Conservation (phyloP, 2,888 invertebrate species). For the Zele albiditarsus region DNA sequence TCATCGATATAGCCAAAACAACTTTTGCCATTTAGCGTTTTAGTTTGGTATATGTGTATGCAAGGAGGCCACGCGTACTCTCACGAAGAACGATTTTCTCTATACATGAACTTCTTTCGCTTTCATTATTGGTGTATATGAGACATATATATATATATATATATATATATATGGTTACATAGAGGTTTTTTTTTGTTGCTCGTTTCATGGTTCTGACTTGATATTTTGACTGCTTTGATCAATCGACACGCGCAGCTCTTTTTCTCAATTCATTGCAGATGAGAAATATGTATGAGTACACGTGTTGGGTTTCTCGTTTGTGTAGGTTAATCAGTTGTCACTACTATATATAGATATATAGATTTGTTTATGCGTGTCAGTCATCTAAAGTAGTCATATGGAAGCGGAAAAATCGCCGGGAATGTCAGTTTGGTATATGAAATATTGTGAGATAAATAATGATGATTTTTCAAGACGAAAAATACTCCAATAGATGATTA, state of each 20-base stretch:
- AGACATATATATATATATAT: not conserved
- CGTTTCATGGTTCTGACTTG: not conserved
- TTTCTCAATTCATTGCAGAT: not conserved
- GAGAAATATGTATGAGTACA: not conserved
- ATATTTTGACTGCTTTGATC: not conserved
- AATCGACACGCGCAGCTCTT: not conserved
- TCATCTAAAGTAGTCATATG: not conserved
- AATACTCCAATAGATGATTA: too few relatives aligned
- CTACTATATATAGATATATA: too few relatives aligned
- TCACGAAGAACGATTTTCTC: not conserved
- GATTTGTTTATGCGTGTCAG: not conserved
- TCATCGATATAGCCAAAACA: constrained; percentile 6
- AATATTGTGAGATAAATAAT: too few relatives aligned
- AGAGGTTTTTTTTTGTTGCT: not conserved
- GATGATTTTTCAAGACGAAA: too few relatives aligned
- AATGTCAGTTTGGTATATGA: not conserved
- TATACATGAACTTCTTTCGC: not conserved
- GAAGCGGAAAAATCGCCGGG: not conserved
- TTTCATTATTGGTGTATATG: not conserved
- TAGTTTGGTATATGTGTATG: not conserved
- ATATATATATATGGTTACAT: not conserved
- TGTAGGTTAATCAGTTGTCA: not conserved
- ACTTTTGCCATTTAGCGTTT: constrained; percentile 4
- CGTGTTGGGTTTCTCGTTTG: not conserved
- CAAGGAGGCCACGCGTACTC: constrained; percentile 21